phyloP scores from a whole-genome alignment of 1,140 invertebrate species.

The Caenorhabditis elegans region DNA sequence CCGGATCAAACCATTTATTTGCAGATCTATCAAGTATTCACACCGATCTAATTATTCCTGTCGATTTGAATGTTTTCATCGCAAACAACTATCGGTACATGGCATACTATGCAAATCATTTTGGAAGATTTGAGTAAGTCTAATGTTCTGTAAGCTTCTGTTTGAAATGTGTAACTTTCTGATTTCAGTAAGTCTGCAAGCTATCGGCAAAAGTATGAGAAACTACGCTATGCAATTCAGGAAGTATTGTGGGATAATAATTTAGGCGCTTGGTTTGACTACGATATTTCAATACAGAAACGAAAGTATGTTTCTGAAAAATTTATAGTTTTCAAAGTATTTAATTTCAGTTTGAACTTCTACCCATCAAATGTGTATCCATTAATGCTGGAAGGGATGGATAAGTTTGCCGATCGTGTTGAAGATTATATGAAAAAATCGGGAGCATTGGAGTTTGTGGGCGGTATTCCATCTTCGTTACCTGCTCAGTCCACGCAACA shows the following conservation, averaged over 20 bases:
- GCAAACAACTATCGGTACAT: constrained; percentile 76
- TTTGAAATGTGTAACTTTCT: no score
- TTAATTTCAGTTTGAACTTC: constrained; percentile 71
- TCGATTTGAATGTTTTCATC: constrained; percentile 80
- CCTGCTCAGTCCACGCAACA: constrained; percentile 62
- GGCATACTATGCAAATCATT: constrained; percentile 73
- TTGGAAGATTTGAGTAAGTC: constrained; percentile 34
- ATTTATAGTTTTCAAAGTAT: neutral
- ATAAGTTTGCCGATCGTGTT: constrained; percentile 49
- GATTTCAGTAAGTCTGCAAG: constrained; percentile 68
- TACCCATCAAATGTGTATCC: constrained; percentile 82
- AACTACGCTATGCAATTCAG: constrained; percentile 75
- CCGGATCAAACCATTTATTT: neutral
- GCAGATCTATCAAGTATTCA: constrained; percentile 43
- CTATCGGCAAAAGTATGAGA: constrained; percentile 73
- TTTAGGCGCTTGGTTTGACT: constrained; percentile 83
- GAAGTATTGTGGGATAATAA: constrained; percentile 82
- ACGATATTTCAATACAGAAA: constrained; percentile 73
- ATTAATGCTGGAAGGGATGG: constrained; percentile 72
- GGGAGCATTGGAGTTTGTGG: constrained; percentile 45
- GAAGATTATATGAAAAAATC: constrained; percentile 29
- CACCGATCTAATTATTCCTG: constrained; percentile 74
- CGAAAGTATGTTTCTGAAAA: constrained; percentile 54
- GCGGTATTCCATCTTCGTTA: constrained; percentile 51
- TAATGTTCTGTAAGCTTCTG: no score